phyloP scores from a whole-genome alignment of 2,888 invertebrate genomes.

The Rhaphigaster nebulosa region DNA sequence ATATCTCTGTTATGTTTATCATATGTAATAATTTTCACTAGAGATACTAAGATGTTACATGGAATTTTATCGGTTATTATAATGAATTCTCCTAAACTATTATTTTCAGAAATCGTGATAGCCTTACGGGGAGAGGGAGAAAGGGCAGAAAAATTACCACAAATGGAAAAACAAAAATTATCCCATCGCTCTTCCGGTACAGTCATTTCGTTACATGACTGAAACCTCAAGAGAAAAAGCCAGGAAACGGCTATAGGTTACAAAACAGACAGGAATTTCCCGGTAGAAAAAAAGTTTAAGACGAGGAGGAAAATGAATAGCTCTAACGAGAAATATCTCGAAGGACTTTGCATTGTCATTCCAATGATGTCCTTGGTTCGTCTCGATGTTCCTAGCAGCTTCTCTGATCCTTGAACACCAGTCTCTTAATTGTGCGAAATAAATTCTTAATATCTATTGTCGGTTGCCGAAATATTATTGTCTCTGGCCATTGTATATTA shows the following conservation, averaged over 20 bases:
- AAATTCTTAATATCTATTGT: neutral
- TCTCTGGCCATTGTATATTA: too few species aligned
- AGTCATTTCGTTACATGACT: neutral
- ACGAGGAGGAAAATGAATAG: neutral
- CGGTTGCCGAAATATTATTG: too few species aligned
- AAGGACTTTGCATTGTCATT: conserved; percentile 16
- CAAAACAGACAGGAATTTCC: neutral
- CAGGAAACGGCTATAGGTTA: neutral
- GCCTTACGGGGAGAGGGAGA: too few species aligned
- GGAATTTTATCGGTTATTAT: too few species aligned
- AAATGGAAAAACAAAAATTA: conserved; percentile 7
- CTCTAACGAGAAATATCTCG: neutral
- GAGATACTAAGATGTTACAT: too few species aligned
- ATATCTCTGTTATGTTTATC: too few species aligned
- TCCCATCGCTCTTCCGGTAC: neutral
- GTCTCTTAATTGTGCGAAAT: neutral
- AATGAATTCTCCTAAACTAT: too few species aligned
- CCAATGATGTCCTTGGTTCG: neutral
- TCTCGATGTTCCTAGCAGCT: neutral
- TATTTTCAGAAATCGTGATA: too few species aligned
- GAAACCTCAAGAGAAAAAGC: neutral
- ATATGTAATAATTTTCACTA: too few species aligned
- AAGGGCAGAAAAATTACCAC: neutral
- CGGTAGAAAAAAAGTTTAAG: neutral
- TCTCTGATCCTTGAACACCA: neutral